These are phyloP conservation scores for Ormyrus pomaceus DNA, from an alignment of 2,888 invertebrate genomes.

Conservation along the genomic window DNA sequence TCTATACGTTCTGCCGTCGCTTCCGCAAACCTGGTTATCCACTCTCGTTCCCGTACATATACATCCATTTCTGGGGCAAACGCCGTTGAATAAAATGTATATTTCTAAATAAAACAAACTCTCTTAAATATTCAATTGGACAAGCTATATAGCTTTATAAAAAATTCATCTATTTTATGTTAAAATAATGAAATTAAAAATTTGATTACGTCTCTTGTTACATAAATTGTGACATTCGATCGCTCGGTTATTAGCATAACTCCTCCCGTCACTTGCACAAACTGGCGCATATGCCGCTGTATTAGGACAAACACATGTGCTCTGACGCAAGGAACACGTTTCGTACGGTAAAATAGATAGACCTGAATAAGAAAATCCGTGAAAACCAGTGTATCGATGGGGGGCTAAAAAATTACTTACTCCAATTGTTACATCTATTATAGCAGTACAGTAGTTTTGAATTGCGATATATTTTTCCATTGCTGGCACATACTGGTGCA, in stretches of 20 bases:
- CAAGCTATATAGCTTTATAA: too few species aligned
- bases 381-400: too few species aligned
- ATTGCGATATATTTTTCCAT: not conserved
- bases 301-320: not conserved
- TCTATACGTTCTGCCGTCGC: not conserved
- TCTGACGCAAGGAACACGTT: too few species aligned
- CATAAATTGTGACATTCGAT: constrained; percentile 31
- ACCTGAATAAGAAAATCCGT: too few species aligned
- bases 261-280: constrained; percentile 16
- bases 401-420: not conserved
- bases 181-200: not conserved
- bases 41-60: too few species aligned
- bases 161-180: too few species aligned
- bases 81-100: too few species aligned
- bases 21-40: not conserved
- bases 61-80: too few species aligned
- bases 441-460: not conserved
- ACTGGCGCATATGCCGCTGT: not conserved
- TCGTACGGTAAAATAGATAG: too few species aligned
- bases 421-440: not conserved
- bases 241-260: constrained; percentile 2
- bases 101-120: too few species aligned
- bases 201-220: not conserved
- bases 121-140: too few species aligned
- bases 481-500: not conserved